Evolutionary conservation across 92 coral and sea anemone species (phyloP).

Genomic region (Umimayanthus chanpuru): DNA sequence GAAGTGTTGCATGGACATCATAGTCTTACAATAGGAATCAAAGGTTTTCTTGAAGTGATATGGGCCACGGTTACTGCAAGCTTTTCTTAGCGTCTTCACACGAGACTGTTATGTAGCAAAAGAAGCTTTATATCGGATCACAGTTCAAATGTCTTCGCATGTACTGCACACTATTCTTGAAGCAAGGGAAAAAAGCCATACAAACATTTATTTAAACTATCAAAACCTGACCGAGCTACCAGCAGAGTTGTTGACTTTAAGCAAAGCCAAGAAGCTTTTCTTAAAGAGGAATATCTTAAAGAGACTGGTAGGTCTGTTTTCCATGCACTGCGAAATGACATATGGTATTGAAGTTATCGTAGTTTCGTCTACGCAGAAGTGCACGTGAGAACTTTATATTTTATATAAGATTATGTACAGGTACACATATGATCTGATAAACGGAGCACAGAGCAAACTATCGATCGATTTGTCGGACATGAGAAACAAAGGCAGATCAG

Average conservation of each 20-base stretch:
- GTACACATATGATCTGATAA: background rate
- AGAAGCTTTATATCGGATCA: background rate
- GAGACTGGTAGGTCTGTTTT: slow-evolving; percentile 63
- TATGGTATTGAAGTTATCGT: background rate
- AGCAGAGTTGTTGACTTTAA: slow-evolving; percentile 60
- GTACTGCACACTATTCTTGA: slow-evolving; percentile 51
- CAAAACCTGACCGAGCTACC: slow-evolving; percentile 83
- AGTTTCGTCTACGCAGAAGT: too few relatives aligned
- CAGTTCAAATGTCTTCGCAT: slow-evolving; percentile 31
- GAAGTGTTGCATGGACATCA: background rate
- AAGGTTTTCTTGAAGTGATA: background rate
- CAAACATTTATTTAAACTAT: slow-evolving; percentile 82
- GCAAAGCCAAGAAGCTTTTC: slow-evolving; percentile 69
- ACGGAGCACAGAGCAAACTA: too few relatives aligned
- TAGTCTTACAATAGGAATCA: background rate
- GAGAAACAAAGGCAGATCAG: too few relatives aligned
- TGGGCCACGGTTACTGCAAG: background rate
- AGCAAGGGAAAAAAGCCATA: slow-evolving; percentile 62
- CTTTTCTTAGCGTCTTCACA: background rate
- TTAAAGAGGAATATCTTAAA: slow-evolving; percentile 77
- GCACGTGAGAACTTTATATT: too few relatives aligned
- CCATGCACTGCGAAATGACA: background rate
- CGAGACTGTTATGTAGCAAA: background rate
- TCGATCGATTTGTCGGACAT: too few relatives aligned
- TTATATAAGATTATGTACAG: background rate